A percentile compares a stretch with the other conserved stretches of the same genome.
These are phyloP conservation scores for Gouania willdenowi DNA, from an alignment of 2,797 vertebrate genomes.

Conservation along the genomic window DNA sequence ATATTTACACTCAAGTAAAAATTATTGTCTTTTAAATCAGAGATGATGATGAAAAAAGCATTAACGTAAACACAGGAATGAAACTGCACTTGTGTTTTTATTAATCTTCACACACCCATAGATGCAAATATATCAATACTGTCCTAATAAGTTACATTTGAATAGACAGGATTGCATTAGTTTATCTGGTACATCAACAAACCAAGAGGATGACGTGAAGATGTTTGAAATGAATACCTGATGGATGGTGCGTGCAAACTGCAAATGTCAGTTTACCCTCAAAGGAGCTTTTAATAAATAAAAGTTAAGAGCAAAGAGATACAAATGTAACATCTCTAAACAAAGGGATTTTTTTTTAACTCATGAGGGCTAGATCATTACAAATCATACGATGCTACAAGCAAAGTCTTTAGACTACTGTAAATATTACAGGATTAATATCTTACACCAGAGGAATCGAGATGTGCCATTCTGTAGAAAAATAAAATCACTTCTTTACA, in stretches of 20 bases:
- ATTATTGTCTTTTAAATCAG: too few species aligned
- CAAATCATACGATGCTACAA: constrained; percentile 22
- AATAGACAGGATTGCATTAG: constrained; percentile 55
- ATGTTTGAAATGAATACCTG: constrained; percentile 36
- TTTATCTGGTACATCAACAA: constrained; percentile 43
- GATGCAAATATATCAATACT: constrained; percentile 55
- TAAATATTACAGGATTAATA: constrained; percentile 66
- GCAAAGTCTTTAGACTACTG: constrained; percentile 29
- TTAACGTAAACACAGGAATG: too few species aligned
- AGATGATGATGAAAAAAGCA: too few species aligned
- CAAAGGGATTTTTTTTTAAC: not conserved
- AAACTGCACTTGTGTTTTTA: too few species aligned
- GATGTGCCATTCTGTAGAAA: constrained; percentile 55
- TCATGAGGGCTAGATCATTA: not conserved
- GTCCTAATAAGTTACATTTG: constrained; percentile 73
- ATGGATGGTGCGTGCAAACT: constrained; percentile 53
- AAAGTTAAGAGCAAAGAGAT: constrained; percentile 16
- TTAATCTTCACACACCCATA: constrained; percentile 44
- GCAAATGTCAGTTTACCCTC: constrained; percentile 42
- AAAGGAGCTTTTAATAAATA: constrained; percentile 23
- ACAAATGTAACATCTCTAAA: constrained; percentile 18
- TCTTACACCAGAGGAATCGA: constrained; percentile 38
- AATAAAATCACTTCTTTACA: constrained; percentile 64
- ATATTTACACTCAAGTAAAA: too few species aligned
- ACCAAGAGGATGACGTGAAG: constrained; percentile 51